Base-by-base conservation (phyloP, 2,113 vertebrate species). In the Zeus faber region DNA sequence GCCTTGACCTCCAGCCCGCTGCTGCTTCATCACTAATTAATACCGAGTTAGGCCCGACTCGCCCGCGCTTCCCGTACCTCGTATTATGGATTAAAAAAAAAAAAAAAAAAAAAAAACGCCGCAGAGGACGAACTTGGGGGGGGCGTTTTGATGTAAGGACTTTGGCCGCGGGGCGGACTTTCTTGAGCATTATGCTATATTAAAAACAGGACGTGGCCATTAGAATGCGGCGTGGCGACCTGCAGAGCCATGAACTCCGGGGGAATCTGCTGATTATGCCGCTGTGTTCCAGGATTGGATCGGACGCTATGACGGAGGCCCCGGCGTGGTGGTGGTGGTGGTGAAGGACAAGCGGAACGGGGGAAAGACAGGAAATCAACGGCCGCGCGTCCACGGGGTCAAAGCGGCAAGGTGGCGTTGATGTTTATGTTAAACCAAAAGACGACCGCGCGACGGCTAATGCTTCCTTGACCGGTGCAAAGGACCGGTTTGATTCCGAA, bases 291-390 rank as follows among this genome's bases (percentile, higher is more conserved):
- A n/a, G n/a, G n/a, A n/a, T n/a, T n/a, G n/a, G 53, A 71, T 59
- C 10, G 13, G 48, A 49, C 40, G 61, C 54, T 49, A 49, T 67
- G 65, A 65, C 51, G 50, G 41, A n/a, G 47, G 31, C 31, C 66
- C 50, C 74, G 69, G 80, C 58, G 22, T 51, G 66, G 47, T 33
- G 57, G 6, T 21, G 39, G 16, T 14, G 54, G 45, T 6, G 16
- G 6, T 67, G 65, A 49, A 20, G 72, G 54, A 59, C 21, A 68
- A 62, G 22, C n/a, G n/a, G n/a, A n/a, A n/a, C n/a, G n/a, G n/a
- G 68, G 76, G 65, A 59, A 73, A 65, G 72, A 68, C 54, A 54
- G 54, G 20, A 65, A 72, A 70, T 69, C 45, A 65, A 49, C 65
- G 21, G 17, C 16, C 4, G 3, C 13, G 27, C 60, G 48, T 56